Evolutionary conservation across 2,888 invertebrate genomes (phyloP).

Genomic region (Dynastes tityus): DNA sequence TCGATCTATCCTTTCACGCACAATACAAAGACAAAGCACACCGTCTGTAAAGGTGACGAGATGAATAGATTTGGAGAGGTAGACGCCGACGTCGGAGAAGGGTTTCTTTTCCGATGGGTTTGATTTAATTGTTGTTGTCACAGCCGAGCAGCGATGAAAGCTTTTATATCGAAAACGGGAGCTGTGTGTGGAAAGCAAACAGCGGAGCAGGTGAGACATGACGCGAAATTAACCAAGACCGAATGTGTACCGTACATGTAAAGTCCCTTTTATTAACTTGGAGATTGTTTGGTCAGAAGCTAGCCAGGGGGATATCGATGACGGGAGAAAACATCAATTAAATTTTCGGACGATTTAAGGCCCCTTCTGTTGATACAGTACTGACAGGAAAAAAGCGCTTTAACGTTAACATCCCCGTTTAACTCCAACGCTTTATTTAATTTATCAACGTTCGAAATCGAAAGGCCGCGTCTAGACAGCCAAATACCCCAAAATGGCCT

Average conservation of each 20-base stretch:
- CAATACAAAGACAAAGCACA: constrained; percentile 14
- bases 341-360: constrained; percentile 36
- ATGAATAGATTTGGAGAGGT: constrained; percentile 21
- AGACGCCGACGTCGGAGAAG: constrained; percentile 8
- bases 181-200: constrained; percentile 50
- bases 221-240: constrained; percentile 37
- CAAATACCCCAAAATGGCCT: not conserved
- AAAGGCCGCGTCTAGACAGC: not conserved
- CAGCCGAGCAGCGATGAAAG: constrained; percentile 43
- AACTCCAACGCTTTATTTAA: not conserved
- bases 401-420: not conserved
- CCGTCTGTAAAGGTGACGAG: constrained; percentile 1
- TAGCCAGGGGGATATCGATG: constrained; percentile 30
- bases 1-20: not conserved
- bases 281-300: constrained; percentile 45
- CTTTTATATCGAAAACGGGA: constrained; percentile 49
- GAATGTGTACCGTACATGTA: constrained; percentile 47
- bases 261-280: constrained; percentile 46
- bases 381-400: not conserved
- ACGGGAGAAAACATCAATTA: constrained; percentile 40
- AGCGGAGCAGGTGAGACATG: constrained; percentile 41
- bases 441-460: constrained; percentile 4
- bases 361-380: not conserved
- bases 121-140: constrained; percentile 51
- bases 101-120: constrained; percentile 36